Evolutionary conservation across 2,797 vertebrate species (phyloP), one percentile per base, ranked within the genome.

Genomic region (Acrossocheilus wenchowensis): DNA sequence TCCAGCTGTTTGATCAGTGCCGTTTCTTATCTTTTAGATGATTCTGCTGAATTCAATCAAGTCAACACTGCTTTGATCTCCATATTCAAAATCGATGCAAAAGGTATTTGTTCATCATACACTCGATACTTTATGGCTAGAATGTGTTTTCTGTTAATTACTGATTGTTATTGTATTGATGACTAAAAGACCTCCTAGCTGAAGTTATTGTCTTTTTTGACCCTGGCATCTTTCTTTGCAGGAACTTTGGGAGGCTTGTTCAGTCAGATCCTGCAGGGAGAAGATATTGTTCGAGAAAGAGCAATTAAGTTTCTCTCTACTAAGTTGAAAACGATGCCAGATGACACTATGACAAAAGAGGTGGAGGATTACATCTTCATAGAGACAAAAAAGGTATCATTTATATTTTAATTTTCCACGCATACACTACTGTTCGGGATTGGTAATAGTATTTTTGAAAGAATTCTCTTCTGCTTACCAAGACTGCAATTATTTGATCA

Each of bases 1-100:
- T 69, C 7, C 36, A 60, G 15, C 36, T 30, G 3, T 72, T 36
- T 78, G 8, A 69, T 36, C 14, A 14, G 3, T 30, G 54, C 48
- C 8, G 3, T 68, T n/a, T 69, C 17, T 80, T 19, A 78, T 52
- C 41, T 89, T 92, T 39, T 90, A 99, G 98, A 99, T 93, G 98
- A 99, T 91, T 97, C 97, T 41, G 97, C 98, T 80, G 98, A 99
- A 93, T 99, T 99, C 93, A 99, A 97, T 92, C 96, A 99, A 94
- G 98, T 99, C 88, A 99, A 97, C 90, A 96, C 94, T 77, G 96
- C 98, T n/a, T 94, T 99, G 79, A 92, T 99, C 87, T 98, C 97
- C 86, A 99, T 99, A 94, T 99, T 99, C 95, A 99, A 99, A 95
- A 97, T 98, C 88, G 98, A 99, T 88, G 97, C 98, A 60, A 99